A percentile compares a stretch with the other conserved stretches of the same genome.
Evolutionary conservation across 2,888 invertebrate genomes (phyloP).

Genomic region (Conomelus anceps): DNA sequence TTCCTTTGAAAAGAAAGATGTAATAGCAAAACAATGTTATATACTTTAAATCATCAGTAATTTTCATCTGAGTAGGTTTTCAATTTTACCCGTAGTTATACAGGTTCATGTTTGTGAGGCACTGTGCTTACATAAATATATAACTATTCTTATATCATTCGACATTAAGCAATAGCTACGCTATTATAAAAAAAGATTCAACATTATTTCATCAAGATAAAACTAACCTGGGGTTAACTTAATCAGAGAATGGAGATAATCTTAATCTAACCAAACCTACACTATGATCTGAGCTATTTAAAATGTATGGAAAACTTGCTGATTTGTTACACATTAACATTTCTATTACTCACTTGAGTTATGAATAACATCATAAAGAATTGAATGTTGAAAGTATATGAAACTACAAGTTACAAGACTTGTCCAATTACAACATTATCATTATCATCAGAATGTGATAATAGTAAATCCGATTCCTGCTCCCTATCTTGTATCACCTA

Average conservation of each 20-base stretch:
- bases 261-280: constrained; percentile 1
- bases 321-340: neutral
- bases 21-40: neutral
- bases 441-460: neutral
- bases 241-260: constrained; percentile 1
- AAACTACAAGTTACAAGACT: neutral
- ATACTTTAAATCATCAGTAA: constrained; percentile 2
- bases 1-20: constrained; percentile 8
- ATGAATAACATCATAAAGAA: neutral
- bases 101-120: constrained; percentile 21
- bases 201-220: constrained; percentile 14
- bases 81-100: constrained; percentile 23
- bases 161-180: neutral
- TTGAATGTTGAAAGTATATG: neutral
- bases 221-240: constrained; percentile 1
- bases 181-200: constrained; percentile 6
- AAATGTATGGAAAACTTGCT: constrained; percentile 3
- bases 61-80: constrained; percentile 20
- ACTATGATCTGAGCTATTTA: neutral
- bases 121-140: constrained; percentile 19
- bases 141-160: neutral
- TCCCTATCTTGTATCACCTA: too few species aligned
- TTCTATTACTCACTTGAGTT: neutral
- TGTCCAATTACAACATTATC: neutral
- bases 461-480: neutral